phyloP scores from a whole-genome alignment of 2,888 invertebrate species.

The Macaria notata region DNA sequence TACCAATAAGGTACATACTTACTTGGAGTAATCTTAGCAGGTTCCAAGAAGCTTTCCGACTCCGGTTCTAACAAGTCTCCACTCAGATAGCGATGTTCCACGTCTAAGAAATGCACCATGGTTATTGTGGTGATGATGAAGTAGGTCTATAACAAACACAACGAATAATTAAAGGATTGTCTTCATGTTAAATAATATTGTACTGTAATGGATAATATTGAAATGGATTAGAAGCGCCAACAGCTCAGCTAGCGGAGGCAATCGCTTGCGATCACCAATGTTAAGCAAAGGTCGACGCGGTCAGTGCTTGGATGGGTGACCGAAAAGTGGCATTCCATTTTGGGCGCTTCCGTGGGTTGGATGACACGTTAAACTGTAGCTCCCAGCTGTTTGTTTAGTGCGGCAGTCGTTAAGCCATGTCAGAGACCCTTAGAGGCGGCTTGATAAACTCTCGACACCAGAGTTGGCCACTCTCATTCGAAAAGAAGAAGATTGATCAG shows the following conservation, averaged over 20 bases:
- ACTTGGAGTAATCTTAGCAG: slow-evolving; percentile 78
- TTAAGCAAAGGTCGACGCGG: too few species aligned
- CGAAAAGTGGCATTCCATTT: too few species aligned
- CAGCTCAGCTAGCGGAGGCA: too few species aligned
- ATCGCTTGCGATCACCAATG: too few species aligned
- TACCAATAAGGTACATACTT: slow-evolving; percentile 40
- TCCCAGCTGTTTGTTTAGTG: too few species aligned
- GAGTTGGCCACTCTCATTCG: too few species aligned
- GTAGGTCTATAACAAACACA: slow-evolving; percentile 79
- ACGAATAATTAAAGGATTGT: not conserved
- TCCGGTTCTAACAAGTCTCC: slow-evolving; percentile 81
- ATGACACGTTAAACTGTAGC: too few species aligned
- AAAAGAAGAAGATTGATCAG: not conserved
- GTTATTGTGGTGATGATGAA: slow-evolving; percentile 84
- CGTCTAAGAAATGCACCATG: slow-evolving; percentile 84
- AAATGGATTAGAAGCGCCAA: not conserved
- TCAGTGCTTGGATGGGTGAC: too few species aligned
- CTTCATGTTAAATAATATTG: not conserved
- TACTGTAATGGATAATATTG: not conserved
- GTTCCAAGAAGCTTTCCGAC: slow-evolving; percentile 82
- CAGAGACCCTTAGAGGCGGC: too few species aligned
- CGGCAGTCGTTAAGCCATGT: too few species aligned
- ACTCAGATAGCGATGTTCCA: slow-evolving; percentile 85
- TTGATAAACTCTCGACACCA: too few species aligned
- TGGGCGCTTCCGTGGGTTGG: too few species aligned